Evolutionary conservation across 2,888 invertebrate species (phyloP).

Genomic region (Drosophila histrio): DNA sequence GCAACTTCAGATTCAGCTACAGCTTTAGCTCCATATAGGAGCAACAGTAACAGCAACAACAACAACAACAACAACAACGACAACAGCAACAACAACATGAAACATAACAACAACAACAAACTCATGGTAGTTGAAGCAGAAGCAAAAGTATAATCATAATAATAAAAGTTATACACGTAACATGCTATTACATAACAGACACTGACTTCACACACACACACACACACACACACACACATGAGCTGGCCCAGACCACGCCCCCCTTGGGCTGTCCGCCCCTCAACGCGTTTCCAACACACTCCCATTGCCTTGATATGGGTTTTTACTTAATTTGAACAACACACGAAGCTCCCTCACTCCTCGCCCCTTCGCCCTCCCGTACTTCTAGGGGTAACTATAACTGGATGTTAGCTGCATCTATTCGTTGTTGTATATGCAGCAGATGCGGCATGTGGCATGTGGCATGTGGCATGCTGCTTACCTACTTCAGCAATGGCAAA

Average conservation of each 20-base stretch:
- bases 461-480: slow-evolving; percentile 19
- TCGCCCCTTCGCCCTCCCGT: neutral
- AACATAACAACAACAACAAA: slow-evolving; percentile 19
- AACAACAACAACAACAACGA: slow-evolving; percentile 10
- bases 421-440: neutral
- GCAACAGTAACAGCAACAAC: slow-evolving; percentile 17
- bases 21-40: slow-evolving; percentile 26
- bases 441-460: neutral
- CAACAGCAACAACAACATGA: slow-evolving; percentile 27
- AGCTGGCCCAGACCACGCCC: slow-evolving; percentile 30
- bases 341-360: slow-evolving; percentile 19
- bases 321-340: slow-evolving; percentile 70
- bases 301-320: slow-evolving; percentile 51
- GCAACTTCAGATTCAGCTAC: slow-evolving; percentile 33
- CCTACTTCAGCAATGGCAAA: slow-evolving; percentile 16
- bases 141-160: slow-evolving; percentile 73
- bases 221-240: slow-evolving; percentile 15
- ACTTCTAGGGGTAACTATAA: neutral
- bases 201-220: slow-evolving; percentile 36
- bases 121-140: slow-evolving; percentile 48
- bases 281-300: slow-evolving; percentile 12
- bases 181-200: slow-evolving; percentile 78
- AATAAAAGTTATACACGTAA: slow-evolving; percentile 79
- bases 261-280: neutral
- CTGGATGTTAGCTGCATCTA: slow-evolving; percentile 24